Base-by-base conservation (phyloP, 2,888 invertebrate genomes). In the Drosophila crucigera region DNA sequence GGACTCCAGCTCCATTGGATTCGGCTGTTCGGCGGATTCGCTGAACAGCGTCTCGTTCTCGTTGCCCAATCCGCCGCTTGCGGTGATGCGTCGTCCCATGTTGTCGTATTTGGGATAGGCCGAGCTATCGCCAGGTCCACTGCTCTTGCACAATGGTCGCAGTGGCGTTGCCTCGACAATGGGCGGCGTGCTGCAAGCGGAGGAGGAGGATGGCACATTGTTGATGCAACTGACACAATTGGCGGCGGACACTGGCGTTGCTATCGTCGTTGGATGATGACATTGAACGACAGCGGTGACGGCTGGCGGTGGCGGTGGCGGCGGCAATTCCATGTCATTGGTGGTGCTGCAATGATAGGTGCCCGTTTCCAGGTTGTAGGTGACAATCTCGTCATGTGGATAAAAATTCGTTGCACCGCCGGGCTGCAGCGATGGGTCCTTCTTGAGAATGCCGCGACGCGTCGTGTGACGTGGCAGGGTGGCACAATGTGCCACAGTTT, bases 81-180 rank as follows among this genome's bases (percentile, higher is more conserved):
- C 97, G 14, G 97, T 98, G 61, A 97, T 97, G 78, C 97, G 95
- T 62, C 97, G 97, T 10, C 97, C 97, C 96, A 97, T 97, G 94
- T 97, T 97, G 94, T 98, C 98, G 93, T 98, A 97, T 75, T 96
- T 96, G 76, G 92, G 91, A 54, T 90, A 89, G 37, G 90, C 90
- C 31, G 83, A 83, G n/a, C 86, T 88, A 33, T 88, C 80, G 16
- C 68, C 72, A 10, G 37, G 37, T 14, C 53, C 77, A 47, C 73
- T 43, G 61, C 47, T 65, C 28, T 77, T 63, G 52, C 81, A 69
- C 16, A 84, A 78, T 1, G 91, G 86, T 31, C 92, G 80, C 67
- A 92, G 62, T 0, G 92, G 89, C 3, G 91, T 92, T 31, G 81
- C 84, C 68, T 90, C 80, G 16, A 89, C 68, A 16, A 92, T 82